Evolutionary conservation across 2,797 vertebrate species (phyloP).

Genomic region (Clarias pachynema): DNA sequence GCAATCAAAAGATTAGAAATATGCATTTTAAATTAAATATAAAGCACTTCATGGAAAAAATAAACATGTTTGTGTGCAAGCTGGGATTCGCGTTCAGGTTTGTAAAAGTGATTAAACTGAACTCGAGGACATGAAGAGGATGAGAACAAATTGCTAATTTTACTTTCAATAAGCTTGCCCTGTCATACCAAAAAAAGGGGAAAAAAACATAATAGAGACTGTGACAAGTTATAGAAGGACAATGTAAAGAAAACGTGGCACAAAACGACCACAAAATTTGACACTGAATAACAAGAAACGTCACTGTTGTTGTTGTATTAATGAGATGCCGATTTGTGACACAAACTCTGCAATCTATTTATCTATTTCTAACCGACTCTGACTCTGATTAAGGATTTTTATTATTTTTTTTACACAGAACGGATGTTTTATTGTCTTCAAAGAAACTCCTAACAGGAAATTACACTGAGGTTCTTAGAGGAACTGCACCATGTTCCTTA

Average conservation of each 20-base stretch:
- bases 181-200: background rate
- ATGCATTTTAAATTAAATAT: slow-evolving; percentile 54
- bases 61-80: slow-evolving; percentile 15
- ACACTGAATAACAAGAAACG: no score
- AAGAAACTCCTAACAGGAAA: slow-evolving; percentile 8
- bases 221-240: slow-evolving; percentile 13
- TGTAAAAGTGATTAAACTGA: background rate
- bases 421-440: background rate
- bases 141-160: background rate
- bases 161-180: background rate
- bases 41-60: slow-evolving; percentile 32
- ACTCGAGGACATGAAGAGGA: background rate
- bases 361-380: background rate
- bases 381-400: background rate
- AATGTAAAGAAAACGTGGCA: background rate
- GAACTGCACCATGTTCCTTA: background rate
- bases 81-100: slow-evolving; percentile 1
- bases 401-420: background rate
- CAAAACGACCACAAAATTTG: background rate
- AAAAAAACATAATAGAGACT: slow-evolving; percentile 31
- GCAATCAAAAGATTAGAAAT: slow-evolving; percentile 49
- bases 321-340: background rate
- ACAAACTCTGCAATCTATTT: background rate
- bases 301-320: background rate
- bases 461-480: background rate